Conservation (phyloP, 53 echinoderm and acorn worm species). For the Paelopatides confundens region DNA sequence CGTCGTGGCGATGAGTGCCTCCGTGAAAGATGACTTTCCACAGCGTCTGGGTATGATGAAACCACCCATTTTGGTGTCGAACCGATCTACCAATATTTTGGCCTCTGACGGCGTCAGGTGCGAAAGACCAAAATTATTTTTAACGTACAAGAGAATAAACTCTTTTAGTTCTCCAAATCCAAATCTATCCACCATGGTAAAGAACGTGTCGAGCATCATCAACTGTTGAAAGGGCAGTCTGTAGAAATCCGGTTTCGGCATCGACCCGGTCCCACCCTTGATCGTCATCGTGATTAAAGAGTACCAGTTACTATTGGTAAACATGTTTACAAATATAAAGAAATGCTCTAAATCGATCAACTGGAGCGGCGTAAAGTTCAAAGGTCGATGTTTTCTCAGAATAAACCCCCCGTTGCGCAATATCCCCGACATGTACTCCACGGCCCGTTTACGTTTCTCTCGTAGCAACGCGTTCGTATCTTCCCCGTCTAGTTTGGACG, state of each 20-base stretch:
- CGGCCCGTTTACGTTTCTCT: not conserved
- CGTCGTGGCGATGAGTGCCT: not conserved
- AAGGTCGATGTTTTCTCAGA: not conserved
- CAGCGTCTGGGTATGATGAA: constrained; percentile 33
- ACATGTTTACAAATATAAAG: constrained; percentile 17
- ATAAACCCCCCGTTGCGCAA: not conserved
- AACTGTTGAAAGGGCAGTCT: constrained; percentile 27
- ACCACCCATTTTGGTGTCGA: constrained; percentile 14
- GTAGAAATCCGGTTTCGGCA: not conserved
- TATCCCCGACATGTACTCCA: not conserved
- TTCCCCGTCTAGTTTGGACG: no score
- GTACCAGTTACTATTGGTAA: no score
- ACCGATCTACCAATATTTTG: not conserved
- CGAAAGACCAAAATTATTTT: not conserved
- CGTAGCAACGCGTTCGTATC: not conserved
- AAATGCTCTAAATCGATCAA: not conserved
- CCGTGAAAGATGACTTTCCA: constrained; percentile 14
- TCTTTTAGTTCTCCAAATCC: not conserved
- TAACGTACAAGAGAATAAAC: not conserved
- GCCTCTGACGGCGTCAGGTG: not conserved
- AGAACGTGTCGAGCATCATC: constrained; percentile 13
- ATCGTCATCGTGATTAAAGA: not conserved
- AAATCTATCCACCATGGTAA: not conserved
- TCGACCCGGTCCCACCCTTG: not conserved
- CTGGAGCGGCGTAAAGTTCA: not conserved